Conservation (phyloP, 2,797 vertebrate species). For the Centropyge bicolor region DNA sequence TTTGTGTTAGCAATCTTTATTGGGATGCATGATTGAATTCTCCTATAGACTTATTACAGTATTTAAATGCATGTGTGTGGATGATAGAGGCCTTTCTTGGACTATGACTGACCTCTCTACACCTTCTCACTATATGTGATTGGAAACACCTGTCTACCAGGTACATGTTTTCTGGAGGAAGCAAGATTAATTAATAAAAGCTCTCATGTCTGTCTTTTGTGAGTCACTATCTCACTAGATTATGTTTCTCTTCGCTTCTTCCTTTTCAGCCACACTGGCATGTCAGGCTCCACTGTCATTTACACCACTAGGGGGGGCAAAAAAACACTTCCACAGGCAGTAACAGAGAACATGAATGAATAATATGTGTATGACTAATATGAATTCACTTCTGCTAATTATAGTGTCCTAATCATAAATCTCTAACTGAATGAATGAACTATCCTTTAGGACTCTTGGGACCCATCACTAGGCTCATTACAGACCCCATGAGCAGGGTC, state of each 20-base stretch:
- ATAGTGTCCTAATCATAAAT: constrained; percentile 36
- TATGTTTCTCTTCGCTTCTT: neutral
- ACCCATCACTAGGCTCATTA: neutral
- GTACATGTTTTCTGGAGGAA: neutral
- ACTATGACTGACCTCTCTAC: neutral
- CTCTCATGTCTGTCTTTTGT: neutral
- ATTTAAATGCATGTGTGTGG: neutral
- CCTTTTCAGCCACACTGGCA: neutral
- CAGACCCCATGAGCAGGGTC: neutral
- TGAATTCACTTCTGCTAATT: constrained; percentile 38
- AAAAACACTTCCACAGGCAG: neutral
- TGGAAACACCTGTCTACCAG: neutral
- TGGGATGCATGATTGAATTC: constrained; percentile 1
- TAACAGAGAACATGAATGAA: constrained; percentile 26
- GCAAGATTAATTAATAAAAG: neutral
- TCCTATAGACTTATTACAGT: neutral
- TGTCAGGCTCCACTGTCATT: neutral
- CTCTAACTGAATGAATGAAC: constrained; percentile 23
- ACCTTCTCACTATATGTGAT: neutral
- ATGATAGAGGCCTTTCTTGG: neutral
- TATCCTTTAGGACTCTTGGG: neutral
- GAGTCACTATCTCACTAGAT: neutral
- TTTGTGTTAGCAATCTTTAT: neutral
- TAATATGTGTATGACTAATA: constrained; percentile 21
- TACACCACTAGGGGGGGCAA: constrained; percentile 55